Base-by-base conservation (phyloP, 2,797 vertebrate genomes). In the Tarsius wallacei region DNA sequence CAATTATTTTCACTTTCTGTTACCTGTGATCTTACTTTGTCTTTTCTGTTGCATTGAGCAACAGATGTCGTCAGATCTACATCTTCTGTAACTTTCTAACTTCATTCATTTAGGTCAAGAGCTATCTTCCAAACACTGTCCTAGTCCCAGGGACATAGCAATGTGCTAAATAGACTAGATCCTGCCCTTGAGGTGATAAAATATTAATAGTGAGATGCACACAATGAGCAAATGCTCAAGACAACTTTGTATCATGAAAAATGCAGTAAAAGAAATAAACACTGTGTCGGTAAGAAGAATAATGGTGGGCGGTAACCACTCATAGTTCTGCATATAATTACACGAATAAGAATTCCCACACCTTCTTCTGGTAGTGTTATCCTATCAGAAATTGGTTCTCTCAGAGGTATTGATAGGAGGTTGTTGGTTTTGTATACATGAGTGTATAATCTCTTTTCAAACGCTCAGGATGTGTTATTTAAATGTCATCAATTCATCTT, bases 41-140 rank as follows among this genome's bases (percentile, higher is more conserved):
- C 4, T 73, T 51, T 53, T 93, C 76, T 92, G 11, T 61, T 73
- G 14, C 17, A 64, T 71, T 76, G 63, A 19, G 24, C 49, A 92
- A 94, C 15, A 84, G 13, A 76, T 81, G 7, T 36, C 71, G 87
- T 81, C 84, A 85, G 26, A 42, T 84, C 76, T 90, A 9, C 1
- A 87, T 63, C 28, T 81, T 82, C n/a, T 94, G 2, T 88, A 70
- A 73, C 87, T 88, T 94, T 76, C 33, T 86, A 83, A 63, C 21
- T 95, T 91, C 33, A 63, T 19, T 91, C 53, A 59, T 24, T 88
- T 28, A 86, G 12, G 13, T 89, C 68, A 93, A 81, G 11, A 71
- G 11, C 31, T 94, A 9, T 87, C 47, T 85, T 7, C n/a, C 36
- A 90, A 47, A 14, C n/a, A 92, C 59, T 87, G 16, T 87, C 94